Evolutionary conservation across 2,888 invertebrate species (phyloP), one percentile per base, ranked within the genome.

Genomic region (Mactromeris polynyma): DNA sequence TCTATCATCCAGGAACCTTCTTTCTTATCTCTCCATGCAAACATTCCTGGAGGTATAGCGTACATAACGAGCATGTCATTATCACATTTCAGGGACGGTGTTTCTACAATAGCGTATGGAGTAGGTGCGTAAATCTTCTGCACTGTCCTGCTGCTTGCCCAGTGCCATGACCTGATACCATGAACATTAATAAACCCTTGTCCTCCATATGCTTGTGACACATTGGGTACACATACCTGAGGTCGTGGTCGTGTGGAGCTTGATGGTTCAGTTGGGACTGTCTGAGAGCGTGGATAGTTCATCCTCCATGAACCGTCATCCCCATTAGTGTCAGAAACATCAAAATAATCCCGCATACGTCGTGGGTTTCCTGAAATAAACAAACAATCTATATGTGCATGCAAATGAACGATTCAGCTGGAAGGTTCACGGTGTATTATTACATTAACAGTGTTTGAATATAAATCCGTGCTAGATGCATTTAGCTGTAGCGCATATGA

Each of bases 1-100:
- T 88, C 69, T 31, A 92, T 87, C 92, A 92, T 92, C 89, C 91
- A 89, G 0, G 92, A 91, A 11, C 93, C 92, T 21, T 89, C 91
- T 7, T 58, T 77, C 17, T 83, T 86, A 82, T 87, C 89, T 36
- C 92, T 89, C 91, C 91, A 92, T 0, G 92, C 92, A 58, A 85
- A 92, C 81, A 81, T 83, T 6, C 89, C 89, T 17, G 90, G 88
- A 0, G 92, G 92, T n/a, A 90, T 90, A 31, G 90, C 92, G 42
- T 86, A 92, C 88, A 92, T 87, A 14, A 92, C 89, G 0, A 92
- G 80, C 87, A 89, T 89, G 69, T 92, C 92, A 78, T 87, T 92
- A 26, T 85, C 86, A 81, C 92, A 92, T 77, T 83, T 77, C 19
- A 92, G 31, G 19, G 90, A 89, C 11, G 89, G 90, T 2, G 88